Evolutionary conservation across 2,888 invertebrate species (phyloP), one percentile per base, ranked within the genome.

Genomic region (Emesis furor): DNA sequence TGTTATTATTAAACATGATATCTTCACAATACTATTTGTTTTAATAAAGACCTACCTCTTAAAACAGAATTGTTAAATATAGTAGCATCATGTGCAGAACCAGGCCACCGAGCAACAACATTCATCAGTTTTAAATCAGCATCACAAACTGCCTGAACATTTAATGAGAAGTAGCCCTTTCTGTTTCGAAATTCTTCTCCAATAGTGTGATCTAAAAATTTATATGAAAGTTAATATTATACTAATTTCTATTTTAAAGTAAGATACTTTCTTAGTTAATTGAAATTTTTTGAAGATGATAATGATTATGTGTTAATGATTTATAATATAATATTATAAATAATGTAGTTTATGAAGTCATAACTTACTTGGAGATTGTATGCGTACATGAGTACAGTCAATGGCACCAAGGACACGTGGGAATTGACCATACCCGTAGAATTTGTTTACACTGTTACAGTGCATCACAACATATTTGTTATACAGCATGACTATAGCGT

Each of bases 51-150:
- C n/a, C 55, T 10, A 55, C 55, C 17, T 55, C 74, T 39, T 62
- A 62, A 24, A 14, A 55, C 17, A 59, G 62, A 71, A 46, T 75
- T 59, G 24, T 82, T 75, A 67, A 75, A 82, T 35, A 79, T 73
- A 35, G 67, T 76, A 30, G 68, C 73, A 73, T 87, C 86, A 68
- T 87, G 86, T 7, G 75, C 65, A 14, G 81, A 69, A 12, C 88
- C 86, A 14, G 88, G 88, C 87, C 88, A 87, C 6, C 85, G 80
- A 24, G 89, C 86, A 0, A 88, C 86, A 1, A 88, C 78, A 79
- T 88, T 83, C 55, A 75, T 77, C 6, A 89, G 74, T 39, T 72
- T 51, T 37, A 87, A 39, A 32, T 89, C 46, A 14, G 88, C 79
- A 79, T 88, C 82, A 81, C 74, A 84, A 35, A 86, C 71, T n/a